Evolutionary conservation across 1,140 invertebrate genomes (phyloP).

Genomic region (Drosophila jambulina): DNA sequence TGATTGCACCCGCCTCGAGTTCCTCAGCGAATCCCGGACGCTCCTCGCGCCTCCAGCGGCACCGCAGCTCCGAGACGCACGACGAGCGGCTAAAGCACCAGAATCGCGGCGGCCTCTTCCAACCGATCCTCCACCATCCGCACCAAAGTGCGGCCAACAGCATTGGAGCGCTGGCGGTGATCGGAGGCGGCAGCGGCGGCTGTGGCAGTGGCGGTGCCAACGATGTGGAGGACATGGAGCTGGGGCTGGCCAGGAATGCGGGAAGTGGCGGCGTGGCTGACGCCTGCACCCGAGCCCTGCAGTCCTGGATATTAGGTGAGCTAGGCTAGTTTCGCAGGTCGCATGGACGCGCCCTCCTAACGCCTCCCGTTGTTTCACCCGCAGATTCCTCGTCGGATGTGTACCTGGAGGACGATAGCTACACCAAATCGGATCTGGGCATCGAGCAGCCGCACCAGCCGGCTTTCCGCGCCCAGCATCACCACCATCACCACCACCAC

Average conservation of each 20-base stretch:
- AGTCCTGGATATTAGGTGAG: constrained; percentile 79
- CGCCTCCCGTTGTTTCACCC: neutral
- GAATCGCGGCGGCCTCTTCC: constrained; percentile 64
- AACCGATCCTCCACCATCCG: constrained; percentile 71
- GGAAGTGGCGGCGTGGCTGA: constrained; percentile 51
- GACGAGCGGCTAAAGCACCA: constrained; percentile 79
- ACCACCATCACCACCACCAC: constrained; percentile 66
- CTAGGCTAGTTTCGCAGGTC: neutral
- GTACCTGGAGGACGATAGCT: constrained; percentile 82
- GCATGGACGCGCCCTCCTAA: neutral
- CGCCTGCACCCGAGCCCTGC: constrained; percentile 54
- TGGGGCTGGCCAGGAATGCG: constrained; percentile 62
- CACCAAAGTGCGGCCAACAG: constrained; percentile 52
- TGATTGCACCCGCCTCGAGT: constrained; percentile 39
- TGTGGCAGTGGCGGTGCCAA: constrained; percentile 28
- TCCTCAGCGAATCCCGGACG: constrained; percentile 29
- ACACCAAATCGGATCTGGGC: constrained; percentile 82
- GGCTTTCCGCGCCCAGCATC: constrained; percentile 59
- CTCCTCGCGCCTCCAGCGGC: constrained; percentile 70
- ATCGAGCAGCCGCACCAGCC: constrained; percentile 71
- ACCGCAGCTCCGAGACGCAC: constrained; percentile 82
- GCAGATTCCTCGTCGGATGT: constrained; percentile 81
- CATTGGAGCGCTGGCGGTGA: constrained; percentile 44
- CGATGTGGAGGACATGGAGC: constrained; percentile 74
- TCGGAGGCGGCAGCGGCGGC: constrained; percentile 16